Conservation (phyloP, 2,113 vertebrate species). For the human (Homo sapiens) region GRCh38 chr3:49004501-49005000, state of each 20-base stretch:
- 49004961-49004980: slow-evolving; percentile 93
- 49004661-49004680: neutral
- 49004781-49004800: neutral
- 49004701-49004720: neutral
- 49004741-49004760: neutral
- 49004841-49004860: slow-evolving; percentile 78
- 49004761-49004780: neutral
- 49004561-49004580: neutral
- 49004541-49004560: neutral
- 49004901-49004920: slow-evolving; percentile 97
- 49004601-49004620: neutral
- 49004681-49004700: neutral
- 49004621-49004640: neutral
- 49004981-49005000: slow-evolving; percentile 93
- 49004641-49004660: neutral
- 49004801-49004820: neutral
- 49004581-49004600: neutral
- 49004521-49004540: neutral
- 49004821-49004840: neutral
- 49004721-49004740: neutral
- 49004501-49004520: slow-evolving; percentile 31
- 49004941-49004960: slow-evolving; percentile 95
- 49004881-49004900: slow-evolving; percentile 92
- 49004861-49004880: slow-evolving; percentile 92
- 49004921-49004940: slow-evolving; percentile 92